Conservation (phyloP, 2,113 vertebrate species). For the Macrotus californicus region DNA sequence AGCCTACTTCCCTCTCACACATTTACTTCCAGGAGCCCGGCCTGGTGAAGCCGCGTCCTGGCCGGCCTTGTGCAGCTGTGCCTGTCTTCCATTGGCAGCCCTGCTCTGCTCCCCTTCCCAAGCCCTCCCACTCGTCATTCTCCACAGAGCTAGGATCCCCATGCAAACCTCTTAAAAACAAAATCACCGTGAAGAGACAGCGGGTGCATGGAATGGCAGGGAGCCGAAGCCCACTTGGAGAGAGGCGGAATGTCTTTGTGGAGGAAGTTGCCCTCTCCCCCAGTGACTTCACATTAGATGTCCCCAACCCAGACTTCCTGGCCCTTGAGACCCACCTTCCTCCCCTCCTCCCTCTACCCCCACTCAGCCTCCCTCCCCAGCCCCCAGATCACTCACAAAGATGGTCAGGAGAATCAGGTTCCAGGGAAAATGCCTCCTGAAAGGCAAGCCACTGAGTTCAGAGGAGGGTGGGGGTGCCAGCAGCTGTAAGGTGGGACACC, state of each 20-base stretch:
- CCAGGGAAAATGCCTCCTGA: conserved; percentile 94
- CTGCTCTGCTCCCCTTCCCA: not conserved
- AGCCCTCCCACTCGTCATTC: not conserved
- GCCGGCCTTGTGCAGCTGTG: not conserved
- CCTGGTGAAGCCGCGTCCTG: not conserved
- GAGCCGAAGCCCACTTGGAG: not conserved
- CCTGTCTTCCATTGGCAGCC: not conserved
- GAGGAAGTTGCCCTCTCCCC: not conserved
- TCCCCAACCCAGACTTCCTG: not conserved
- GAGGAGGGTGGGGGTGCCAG: not conserved
- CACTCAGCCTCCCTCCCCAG: not conserved
- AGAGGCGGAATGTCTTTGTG: not conserved
- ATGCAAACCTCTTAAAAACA: not conserved
- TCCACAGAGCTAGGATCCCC: not conserved
- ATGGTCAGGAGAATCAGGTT: conserved; percentile 91
- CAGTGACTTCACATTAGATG: not conserved
- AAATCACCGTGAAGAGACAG: not conserved
- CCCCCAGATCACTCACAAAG: conserved; percentile 86
- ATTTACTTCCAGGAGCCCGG: not conserved
- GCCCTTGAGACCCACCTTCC: not conserved
- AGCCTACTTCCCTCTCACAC: not conserved
- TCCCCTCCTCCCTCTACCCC: not conserved
- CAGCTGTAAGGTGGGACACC: not conserved
- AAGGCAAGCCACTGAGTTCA: conserved; percentile 48
- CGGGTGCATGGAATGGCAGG: not conserved